Conservation (phyloP, 2,797 vertebrate species). For the Anableps anableps region DNA sequence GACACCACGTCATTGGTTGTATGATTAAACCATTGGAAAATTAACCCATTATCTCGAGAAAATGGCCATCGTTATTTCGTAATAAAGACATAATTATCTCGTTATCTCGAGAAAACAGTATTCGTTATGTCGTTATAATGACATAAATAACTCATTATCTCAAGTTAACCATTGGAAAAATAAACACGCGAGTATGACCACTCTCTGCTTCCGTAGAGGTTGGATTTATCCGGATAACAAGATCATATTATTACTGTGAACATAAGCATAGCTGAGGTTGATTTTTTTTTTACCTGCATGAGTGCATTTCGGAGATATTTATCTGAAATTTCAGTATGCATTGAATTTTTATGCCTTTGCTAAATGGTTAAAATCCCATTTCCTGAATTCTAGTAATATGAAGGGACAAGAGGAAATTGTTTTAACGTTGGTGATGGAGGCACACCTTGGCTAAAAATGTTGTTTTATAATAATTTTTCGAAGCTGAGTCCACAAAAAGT, state of each 20-base stretch:
- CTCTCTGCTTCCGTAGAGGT: too few relatives aligned
- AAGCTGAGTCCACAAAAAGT: conserved; percentile 28
- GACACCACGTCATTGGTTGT: too few relatives aligned
- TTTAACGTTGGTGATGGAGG: conserved; percentile 29
- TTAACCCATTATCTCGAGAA: too few relatives aligned
- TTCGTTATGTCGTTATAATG: too few relatives aligned
- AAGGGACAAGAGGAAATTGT: conserved; percentile 34
- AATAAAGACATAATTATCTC: too few relatives aligned
- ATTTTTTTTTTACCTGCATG: neutral
- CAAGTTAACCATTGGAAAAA: too few relatives aligned
- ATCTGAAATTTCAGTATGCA: conserved; percentile 13
- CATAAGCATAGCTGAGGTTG: neutral
- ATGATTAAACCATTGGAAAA: too few relatives aligned
- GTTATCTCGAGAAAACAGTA: too few relatives aligned
- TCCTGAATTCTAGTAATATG: conserved; percentile 29
- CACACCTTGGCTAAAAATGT: conserved; percentile 46
- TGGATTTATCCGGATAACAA: conserved; percentile 15
- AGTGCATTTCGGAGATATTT: conserved; percentile 9
- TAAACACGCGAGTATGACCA: too few relatives aligned
- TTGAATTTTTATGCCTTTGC: conserved; percentile 31
- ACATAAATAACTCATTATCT: too few relatives aligned
- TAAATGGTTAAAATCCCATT: conserved; percentile 45
- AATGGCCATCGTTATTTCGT: too few relatives aligned
- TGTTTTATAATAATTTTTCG: conserved; percentile 23
- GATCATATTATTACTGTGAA: conserved; percentile 3